Percentiles rank a stretch among this genome's conserved stretches.
Evolutionary conservation across 2,113 vertebrate genomes (phyloP).

Genomic region (Eurypyga helias): DNA sequence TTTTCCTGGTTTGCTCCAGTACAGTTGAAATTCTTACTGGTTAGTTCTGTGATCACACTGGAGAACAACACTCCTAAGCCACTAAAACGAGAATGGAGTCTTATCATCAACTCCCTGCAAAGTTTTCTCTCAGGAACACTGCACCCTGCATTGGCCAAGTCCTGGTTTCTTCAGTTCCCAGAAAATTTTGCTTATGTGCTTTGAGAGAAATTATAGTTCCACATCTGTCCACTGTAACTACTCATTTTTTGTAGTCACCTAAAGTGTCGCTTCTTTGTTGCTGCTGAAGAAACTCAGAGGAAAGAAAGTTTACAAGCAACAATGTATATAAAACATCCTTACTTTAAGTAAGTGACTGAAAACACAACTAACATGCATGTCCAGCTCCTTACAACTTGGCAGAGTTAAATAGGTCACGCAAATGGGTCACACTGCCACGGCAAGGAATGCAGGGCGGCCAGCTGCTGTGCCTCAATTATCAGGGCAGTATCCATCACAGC

Average conservation of each 20-base stretch:
- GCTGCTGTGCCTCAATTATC: not conserved
- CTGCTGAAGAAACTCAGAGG: not conserved
- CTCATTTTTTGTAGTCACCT: not conserved
- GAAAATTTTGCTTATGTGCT: not conserved
- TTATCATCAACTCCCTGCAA: not conserved
- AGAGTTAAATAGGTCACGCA: slow-evolving; percentile 21
- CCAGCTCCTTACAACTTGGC: not conserved
- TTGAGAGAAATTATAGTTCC: not conserved
- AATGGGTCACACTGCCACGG: not conserved
- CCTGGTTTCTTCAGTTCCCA: not conserved
- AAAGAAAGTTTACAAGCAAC: not conserved
- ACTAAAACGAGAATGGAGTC: not conserved
- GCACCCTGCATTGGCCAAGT: not conserved
- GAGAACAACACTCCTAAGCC: not conserved
- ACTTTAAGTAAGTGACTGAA: not conserved
- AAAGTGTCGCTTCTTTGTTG: not conserved
- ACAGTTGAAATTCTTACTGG: not conserved
- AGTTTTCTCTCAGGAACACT: not conserved
- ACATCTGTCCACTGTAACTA: not conserved
- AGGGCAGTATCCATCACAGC: not conserved
- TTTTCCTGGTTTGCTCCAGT: not conserved
- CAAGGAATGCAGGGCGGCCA: not conserved
- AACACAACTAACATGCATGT: not conserved
- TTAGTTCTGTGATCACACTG: not conserved
- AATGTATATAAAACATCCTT: not conserved